Conservation (phyloP, 1,140 invertebrate species). For the Phocides pigmalion region DNA sequence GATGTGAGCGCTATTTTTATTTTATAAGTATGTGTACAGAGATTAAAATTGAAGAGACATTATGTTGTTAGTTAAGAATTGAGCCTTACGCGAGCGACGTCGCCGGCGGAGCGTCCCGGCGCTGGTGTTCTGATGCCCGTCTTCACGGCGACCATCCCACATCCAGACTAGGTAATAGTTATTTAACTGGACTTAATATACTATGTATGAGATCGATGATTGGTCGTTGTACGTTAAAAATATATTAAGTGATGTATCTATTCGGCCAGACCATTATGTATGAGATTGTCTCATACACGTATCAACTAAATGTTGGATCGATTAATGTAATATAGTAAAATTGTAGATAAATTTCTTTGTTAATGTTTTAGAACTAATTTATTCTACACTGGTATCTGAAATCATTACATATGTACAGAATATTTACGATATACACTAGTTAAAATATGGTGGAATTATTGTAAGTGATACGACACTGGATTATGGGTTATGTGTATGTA, state of each 20-base stretch:
- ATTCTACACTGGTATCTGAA: conserved; percentile 46
- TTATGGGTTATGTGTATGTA: conserved; percentile 43
- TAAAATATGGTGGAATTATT: conserved; percentile 44
- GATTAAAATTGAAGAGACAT: conserved; percentile 10
- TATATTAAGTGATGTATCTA: conserved; percentile 3
- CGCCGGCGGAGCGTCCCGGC: not conserved
- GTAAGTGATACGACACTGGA: conserved; percentile 40
- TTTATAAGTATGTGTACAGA: conserved; percentile 31
- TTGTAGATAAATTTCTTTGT: conserved; percentile 62
- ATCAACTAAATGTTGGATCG: conserved; percentile 28
- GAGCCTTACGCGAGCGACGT: conserved; percentile 1
- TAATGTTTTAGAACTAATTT: conserved; percentile 59
- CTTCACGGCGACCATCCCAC: conserved; percentile 1
- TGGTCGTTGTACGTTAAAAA: conserved; percentile 1
- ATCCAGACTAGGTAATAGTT: not conserved
- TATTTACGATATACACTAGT: conserved; percentile 51
- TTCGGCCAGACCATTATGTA: conserved; percentile 2
- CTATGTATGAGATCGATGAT: conserved; percentile 2
- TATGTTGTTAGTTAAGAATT: conserved; percentile 17
- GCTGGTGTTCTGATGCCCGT: conserved; percentile 25
- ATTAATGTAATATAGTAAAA: conserved; percentile 54
- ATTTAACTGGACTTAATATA: too few species aligned
- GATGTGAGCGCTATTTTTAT: conserved; percentile 11
- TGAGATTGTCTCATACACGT: conserved; percentile 4
- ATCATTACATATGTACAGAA: conserved; percentile 56